Conservation (phyloP, 2,888 invertebrate genomes). For the Salticus scenicus region DNA sequence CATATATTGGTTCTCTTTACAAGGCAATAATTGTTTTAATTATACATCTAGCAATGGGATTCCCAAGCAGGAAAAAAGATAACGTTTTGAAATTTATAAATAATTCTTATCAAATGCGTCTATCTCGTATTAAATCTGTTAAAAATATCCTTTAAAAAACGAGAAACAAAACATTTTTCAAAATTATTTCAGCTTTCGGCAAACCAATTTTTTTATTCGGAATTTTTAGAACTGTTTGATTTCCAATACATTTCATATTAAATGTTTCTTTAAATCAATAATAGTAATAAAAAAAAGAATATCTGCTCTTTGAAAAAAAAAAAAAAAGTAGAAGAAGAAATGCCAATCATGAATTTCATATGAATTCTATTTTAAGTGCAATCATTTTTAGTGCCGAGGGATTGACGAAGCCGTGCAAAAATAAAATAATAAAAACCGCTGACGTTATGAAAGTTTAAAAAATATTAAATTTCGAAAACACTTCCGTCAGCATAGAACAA, state of each 20-base stretch:
- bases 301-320: neutral
- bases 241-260: neutral
- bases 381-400: slow-evolving; percentile 30
- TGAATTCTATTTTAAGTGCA: slow-evolving; percentile 60
- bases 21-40: too few species aligned
- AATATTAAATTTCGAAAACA: slow-evolving; percentile 69
- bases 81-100: too few species aligned
- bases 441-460: slow-evolving; percentile 68
- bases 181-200: too few species aligned
- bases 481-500: slow-evolving; percentile 65
- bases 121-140: too few species aligned
- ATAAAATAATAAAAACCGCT: slow-evolving; percentile 56
- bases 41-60: too few species aligned
- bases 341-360: slow-evolving; percentile 60
- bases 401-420: slow-evolving; percentile 55
- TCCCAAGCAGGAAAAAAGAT: too few species aligned
- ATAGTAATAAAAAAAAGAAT: neutral
- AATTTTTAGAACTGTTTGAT: neutral
- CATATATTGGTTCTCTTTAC: too few species aligned
- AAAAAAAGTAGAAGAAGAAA: neutral
- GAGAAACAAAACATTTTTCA: too few species aligned
- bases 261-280: neutral
- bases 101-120: too few species aligned
- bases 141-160: too few species aligned
- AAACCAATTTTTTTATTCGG: too few species aligned